Base-by-base conservation (phyloP, 2,113 vertebrate genomes). In the Ia io region DNA sequence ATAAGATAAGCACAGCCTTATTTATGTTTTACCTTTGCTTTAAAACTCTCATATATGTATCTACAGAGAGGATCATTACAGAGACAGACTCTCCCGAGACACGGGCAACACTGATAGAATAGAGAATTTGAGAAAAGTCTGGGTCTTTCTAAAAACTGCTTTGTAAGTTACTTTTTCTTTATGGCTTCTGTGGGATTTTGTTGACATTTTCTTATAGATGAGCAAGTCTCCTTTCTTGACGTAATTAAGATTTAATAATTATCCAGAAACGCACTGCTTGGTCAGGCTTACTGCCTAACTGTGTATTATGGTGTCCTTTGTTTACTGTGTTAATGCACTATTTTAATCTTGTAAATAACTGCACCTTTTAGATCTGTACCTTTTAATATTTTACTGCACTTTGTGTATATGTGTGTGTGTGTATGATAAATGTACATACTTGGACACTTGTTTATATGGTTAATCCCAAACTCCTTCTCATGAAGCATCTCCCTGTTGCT, bases 401-500 rank as follows among this genome's bases (percentile, higher is more conserved):
- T 53, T 37, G 32, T 69, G 40, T 79, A 11, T 82, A 59, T 82
- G 80, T 90, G 63, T 61, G n/a, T 67, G 42, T 92, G 61, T 92
- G 95, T 97, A 96, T 97, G 96, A 97, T 97, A 98, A 98, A 97
- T 97, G 97, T 97, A 98, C 97, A 97, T 96, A 96, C 84, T n/a
- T 87, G 95, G 92, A 90, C 20, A 76, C 78, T 96, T 97, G 40
- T 59, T 42, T 93, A 91, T 73, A 73, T 73, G 76, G 14, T 95
- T 94, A 94, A 95, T 51, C 35, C 84, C 56, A 91, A 40, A 14
- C 89, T 97, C 51, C 96, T 97, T 96, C 98, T 98, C 96, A 95
- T 96, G 95, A 94, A 86, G 84, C 77, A 95, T 98, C 98, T 98
- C 97, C 95, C 98, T 98, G 98, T 98, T 98, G 98, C 98, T 98